Percentiles rank a stretch among this genome's conserved stretches.
Evolutionary conservation across 1,140 invertebrate genomes (phyloP).

Genomic region (Drosophila santomea): DNA sequence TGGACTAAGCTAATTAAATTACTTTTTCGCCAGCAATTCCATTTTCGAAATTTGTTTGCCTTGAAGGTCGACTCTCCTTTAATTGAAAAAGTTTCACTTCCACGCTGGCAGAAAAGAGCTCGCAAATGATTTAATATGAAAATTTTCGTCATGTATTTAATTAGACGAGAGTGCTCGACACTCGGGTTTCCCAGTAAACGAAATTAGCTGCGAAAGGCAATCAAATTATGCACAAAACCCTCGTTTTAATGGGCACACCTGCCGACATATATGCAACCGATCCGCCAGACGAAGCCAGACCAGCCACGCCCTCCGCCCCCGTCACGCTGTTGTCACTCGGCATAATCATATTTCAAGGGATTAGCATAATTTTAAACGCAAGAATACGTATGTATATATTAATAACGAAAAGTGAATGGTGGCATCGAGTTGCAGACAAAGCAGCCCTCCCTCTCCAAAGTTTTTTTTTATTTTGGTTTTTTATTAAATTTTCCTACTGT

Average conservation of each 20-base stretch:
- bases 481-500: conserved; percentile 77
- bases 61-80: conserved; percentile 74
- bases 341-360: conserved; percentile 84
- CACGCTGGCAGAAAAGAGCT: not conserved
- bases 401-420: conserved; percentile 82
- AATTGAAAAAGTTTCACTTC: conserved; percentile 72
- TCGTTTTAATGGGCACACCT: conserved; percentile 57
- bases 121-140: conserved; percentile 63
- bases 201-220: conserved; percentile 77
- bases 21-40: conserved; percentile 76
- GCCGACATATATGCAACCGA: conserved; percentile 37
- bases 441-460: conserved; percentile 7
- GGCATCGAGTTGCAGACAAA: conserved; percentile 49
- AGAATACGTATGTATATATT: conserved; percentile 57
- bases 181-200: conserved; percentile 17
- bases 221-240: conserved; percentile 72
- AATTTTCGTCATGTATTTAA: conserved; percentile 63
- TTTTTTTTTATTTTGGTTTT: conserved; percentile 45
- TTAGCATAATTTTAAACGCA: conserved; percentile 78
- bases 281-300: not conserved
- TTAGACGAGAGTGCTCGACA: conserved; percentile 47
- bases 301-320: conserved; percentile 29
- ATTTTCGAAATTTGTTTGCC: conserved; percentile 65
- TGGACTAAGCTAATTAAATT: conserved; percentile 78
- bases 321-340: conserved; percentile 77